Percentiles rank a stretch among this genome's conserved stretches.
These are phyloP conservation scores for Oreohelix idahoensis DNA, from an alignment of 1,140 invertebrate species.

Conservation along the genomic window DNA sequence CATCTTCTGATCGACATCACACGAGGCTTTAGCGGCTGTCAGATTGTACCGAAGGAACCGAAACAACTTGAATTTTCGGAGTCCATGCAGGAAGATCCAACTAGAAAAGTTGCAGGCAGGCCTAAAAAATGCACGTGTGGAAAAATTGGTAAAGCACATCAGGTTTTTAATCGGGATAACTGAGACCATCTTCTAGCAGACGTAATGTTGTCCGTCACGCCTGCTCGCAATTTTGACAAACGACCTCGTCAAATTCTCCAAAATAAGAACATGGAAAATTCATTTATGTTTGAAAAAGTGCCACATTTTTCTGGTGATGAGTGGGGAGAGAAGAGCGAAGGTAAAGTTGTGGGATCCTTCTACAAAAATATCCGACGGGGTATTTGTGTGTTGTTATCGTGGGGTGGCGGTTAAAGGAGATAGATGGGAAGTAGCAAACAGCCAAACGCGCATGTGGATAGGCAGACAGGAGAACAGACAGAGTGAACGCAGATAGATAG, in stretches of 20 bases:
- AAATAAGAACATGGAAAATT: not conserved
- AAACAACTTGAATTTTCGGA: not conserved
- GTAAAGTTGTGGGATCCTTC: not conserved
- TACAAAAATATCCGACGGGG: not conserved
- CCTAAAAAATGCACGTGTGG: not conserved
- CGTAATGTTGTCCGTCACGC: conserved; percentile 11
- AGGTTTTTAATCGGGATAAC: not conserved
- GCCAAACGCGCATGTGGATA: too few species aligned
- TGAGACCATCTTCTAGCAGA: not conserved
- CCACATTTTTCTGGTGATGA: not conserved
- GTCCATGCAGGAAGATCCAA: not conserved
- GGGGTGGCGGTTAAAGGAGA: not conserved
- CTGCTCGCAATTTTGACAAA: conserved; percentile 1
- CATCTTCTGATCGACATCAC: not conserved
- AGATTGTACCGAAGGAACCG: not conserved
- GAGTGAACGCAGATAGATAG: too few species aligned
- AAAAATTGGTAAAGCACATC: not conserved
- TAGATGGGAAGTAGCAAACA: too few species aligned
- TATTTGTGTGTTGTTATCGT: not conserved
- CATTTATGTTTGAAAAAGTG: not conserved
- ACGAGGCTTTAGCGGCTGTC: not conserved
- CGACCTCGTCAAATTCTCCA: not conserved
- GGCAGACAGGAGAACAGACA: too few species aligned
- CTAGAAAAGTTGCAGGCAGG: not conserved
- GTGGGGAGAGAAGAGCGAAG: not conserved